Base-by-base conservation (phyloP, 1,140 invertebrate genomes). In the Pseudomyrmex flavicornis region DNA sequence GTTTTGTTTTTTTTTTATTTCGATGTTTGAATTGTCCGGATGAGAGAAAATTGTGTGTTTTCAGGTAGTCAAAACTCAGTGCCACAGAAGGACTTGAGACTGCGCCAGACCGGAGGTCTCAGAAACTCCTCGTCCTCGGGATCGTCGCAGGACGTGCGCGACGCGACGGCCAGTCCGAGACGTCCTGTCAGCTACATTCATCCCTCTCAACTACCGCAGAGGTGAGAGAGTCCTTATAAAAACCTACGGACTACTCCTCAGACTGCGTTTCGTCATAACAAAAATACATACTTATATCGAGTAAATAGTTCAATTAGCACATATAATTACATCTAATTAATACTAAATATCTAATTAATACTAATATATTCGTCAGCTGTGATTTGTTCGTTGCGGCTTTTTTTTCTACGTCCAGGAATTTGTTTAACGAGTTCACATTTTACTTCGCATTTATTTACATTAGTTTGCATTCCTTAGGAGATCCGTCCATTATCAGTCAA, bases 401-500 rank as follows among this genome's bases (percentile, higher is more conserved):
- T 35, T 63, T 46, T 20, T 46, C 12, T 15, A 22, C 20, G 52
- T 50, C 35, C 52, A 50, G 7, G 13, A 52, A 22, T 2, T 20
- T 20, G 5, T 20, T 48, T n/a, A 46, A n/a, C 22, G 52, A 52
- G 13, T 13, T 2, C 10, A 2, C 10, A 50, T 44, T 44, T 17
- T 26, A 20, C 20, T 5, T 12, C 50, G 50, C 17, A 17, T 10
- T 1, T 54, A 13, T 17, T 68, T 48, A 13, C 22, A 13, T 80
- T 35, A 54, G 22, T 72, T 59, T 48, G 44, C 22, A n/a, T 48
- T 26, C 48, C 15, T 91, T 90, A 96, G 97, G 93, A 95, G 96
- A 88, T 96, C 96, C 17, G 96, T 97, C 52, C 97, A 97, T 92
- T 97, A 98, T 93, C 97, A 98, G 92, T 98, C 97, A 5, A 98